Base-by-base conservation (phyloP, 2,113 vertebrate genomes). In the Malurus cyaneus region DNA sequence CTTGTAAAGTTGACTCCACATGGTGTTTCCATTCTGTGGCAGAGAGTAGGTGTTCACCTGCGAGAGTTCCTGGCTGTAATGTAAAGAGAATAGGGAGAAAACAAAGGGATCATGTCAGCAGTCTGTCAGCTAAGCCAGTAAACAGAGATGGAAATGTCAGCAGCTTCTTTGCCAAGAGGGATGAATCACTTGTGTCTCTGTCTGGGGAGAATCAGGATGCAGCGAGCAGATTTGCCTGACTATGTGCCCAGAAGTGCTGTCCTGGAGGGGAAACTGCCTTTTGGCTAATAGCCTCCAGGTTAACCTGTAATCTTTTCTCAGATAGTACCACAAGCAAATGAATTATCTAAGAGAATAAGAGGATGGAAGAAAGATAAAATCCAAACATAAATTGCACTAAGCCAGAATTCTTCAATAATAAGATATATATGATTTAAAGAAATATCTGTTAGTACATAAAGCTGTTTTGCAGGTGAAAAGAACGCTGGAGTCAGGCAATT, bases 121-220 rank as follows among this genome's bases (percentile, higher is more conserved):
- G n/a, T 93, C 90, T 91, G 54, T 87, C 91, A 83, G 60, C 81
- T 89, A 76, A 74, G 9, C 66, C 79, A 80, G 78, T 65, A 82
- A 86, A 88, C 23, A 86, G 91, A 79, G 49, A 91, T 72, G 49
- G 70, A 95, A 94, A 93, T 92, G 91, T 92, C 92, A 86, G 57
- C 59, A 71, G 56, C 47, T 88, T 79, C 4, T 86, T 53, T 86
- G 92, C 80, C 65, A 49, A 71, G 23, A 76, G 76, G 44, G 49
- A 82, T 93, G 70, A 95, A 83, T 86, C 79, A 70, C 76, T 94
- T 78, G 61, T 88, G 57, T 83, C 44, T 9, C 42, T 80, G 66
- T 90, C 80, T 86, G 79, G 29, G 46, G 44, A 73, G 64, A 92
- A 50, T 65, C 53, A 26, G 66, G 46, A 69, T 67, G 47, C 74